A percentile compares a stretch with the other conserved stretches of the same genome.
Conservation (phyloP, 2,113 vertebrate species). For the Albula goreensis region DNA sequence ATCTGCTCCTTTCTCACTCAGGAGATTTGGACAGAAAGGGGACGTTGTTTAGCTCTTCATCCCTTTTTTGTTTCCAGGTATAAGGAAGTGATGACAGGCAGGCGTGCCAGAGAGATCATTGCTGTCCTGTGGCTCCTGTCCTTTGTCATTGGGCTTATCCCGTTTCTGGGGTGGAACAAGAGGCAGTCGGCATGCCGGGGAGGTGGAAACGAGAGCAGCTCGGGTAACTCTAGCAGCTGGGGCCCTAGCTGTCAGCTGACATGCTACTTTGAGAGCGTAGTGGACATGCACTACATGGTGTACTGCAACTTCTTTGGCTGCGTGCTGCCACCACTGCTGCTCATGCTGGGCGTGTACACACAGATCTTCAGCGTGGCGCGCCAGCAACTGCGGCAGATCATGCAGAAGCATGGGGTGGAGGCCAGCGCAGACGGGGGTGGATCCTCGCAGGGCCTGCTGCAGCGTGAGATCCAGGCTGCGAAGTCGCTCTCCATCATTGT, state of each 20-base stretch:
- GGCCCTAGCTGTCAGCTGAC: neutral
- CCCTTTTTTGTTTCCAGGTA: constrained; percentile 73
- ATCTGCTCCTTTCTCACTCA: neutral
- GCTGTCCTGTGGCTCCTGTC: constrained; percentile 90
- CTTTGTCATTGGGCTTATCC: constrained; percentile 90
- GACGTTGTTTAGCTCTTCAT: neutral
- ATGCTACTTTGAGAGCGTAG: constrained; percentile 50
- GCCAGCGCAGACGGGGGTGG: neutral
- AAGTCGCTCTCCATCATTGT: constrained; percentile 96
- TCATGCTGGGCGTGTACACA: constrained; percentile 52
- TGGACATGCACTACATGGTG: constrained; percentile 53
- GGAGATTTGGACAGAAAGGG: neutral
- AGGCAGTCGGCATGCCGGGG: constrained; percentile 41
- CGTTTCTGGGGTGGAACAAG: constrained; percentile 88
- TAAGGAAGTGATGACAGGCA: constrained; percentile 90
- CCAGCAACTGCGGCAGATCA: constrained; percentile 36
- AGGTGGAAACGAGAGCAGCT: constrained; percentile 37
- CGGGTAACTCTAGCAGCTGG: neutral
- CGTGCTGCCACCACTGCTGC: constrained; percentile 45
- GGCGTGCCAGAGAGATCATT: constrained; percentile 82
- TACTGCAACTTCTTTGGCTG: constrained; percentile 53
- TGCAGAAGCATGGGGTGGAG: neutral
- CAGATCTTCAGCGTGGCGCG: constrained; percentile 44
- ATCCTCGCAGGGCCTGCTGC: constrained; percentile 78
- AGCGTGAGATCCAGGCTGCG: constrained; percentile 89